Base-by-base conservation (phyloP, 2,113 vertebrate genomes). In the Percopsis transmontana region DNA sequence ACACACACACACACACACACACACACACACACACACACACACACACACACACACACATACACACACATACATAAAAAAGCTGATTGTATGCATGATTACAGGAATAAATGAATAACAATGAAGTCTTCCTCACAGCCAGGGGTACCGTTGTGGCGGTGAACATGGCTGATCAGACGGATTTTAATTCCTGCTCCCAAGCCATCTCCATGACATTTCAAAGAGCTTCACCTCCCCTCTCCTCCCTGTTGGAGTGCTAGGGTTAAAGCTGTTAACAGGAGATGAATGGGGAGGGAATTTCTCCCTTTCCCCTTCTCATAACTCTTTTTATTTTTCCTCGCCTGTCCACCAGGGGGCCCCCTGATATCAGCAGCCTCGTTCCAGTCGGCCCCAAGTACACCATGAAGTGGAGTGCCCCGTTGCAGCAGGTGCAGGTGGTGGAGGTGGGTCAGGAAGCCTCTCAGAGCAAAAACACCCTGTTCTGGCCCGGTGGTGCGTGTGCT, bases 381-480 rank as follows among this genome's bases (percentile, higher is more conserved):
- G 82, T 97, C 3, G 97, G 96, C 18, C 95, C 95, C 58, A 97
- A 94, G 77, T 98, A 98, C 27, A 95, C 95, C 53, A 91, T 97
- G 88, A 99, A 99, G 85, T 99, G 96, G 96, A 97, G 94, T 70
- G 92, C 94, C 1, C 91, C 95, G n/a, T 79, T 98, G 48, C 91
- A 91, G 0, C 96, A 96, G 89, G 94, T 99, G 55, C 96, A 97
- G 64, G 96, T 96, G 19, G 94, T 95, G 6, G 97, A 98, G 80
- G 95, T 96, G 51, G 94, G 96, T 4, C 96, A 96, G 88, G 96
- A 97, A 33, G 88, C 85, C 0, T 53, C 85, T 66, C 93, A 92
- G 0, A 91, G 91, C 79, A 95, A 94, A 84, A 95, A 97, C 55
- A 52, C 88, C 0, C 81, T 93, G 62, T 90, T 92, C 80, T 95